These are phyloP conservation scores for Parazoanthus atlanticus DNA, from an alignment of 92 coral and sea anemone genomes.

Conservation along the genomic window DNA sequence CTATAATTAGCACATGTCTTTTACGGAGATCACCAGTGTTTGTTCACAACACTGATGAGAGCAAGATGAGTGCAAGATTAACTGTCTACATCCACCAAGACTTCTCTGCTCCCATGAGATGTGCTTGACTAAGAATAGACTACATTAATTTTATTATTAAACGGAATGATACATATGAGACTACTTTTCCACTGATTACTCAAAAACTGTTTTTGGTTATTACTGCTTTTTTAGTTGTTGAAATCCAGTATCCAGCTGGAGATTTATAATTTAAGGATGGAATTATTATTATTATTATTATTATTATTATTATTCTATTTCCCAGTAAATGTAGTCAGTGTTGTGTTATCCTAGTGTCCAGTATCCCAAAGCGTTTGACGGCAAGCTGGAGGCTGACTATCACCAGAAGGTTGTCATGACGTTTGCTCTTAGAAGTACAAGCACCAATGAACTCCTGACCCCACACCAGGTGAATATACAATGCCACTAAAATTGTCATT, in stretches of 20 bases:
- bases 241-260: no score
- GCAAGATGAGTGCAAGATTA: slow-evolving; percentile 63
- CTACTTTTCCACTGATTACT: background rate
- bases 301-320: no score
- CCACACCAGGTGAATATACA: slow-evolving; percentile 77
- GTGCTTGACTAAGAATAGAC: slow-evolving; percentile 78
- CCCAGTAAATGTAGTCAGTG: background rate
- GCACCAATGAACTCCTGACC: slow-evolving; percentile 81
- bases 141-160: background rate
- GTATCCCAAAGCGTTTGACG: slow-evolving; percentile 71
- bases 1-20: background rate
- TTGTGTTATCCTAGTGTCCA: slow-evolving; percentile 56
- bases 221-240: no score
- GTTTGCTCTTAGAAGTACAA: slow-evolving; percentile 77
- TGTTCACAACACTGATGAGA: background rate
- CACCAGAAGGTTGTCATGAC: slow-evolving; percentile 95
- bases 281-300: no score
- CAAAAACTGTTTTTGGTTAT: background rate
- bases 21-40: background rate
- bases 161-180: background rate
- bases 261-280: no score
- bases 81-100: slow-evolving; percentile 88
- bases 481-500: background rate
- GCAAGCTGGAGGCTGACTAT: slow-evolving; percentile 79
- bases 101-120: slow-evolving; percentile 67